These are phyloP conservation scores for Ondatra zibethicus DNA, from an alignment of 2,113 vertebrate genomes.

Conservation along the genomic window DNA sequence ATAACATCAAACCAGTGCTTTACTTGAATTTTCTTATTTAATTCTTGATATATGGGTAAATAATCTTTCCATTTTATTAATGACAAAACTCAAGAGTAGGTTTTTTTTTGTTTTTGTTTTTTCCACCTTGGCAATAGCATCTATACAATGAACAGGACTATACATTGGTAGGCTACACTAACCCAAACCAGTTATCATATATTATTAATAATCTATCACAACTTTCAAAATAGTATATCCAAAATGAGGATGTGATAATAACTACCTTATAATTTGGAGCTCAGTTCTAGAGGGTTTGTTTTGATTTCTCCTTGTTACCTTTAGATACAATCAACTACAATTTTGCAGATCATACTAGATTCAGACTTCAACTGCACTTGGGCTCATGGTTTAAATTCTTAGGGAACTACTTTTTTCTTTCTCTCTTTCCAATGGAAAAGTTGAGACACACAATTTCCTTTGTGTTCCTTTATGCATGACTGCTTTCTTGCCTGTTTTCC, in stretches of 20 bases:
- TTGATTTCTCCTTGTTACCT: not conserved
- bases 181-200: not conserved
- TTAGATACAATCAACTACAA: not conserved
- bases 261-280: not conserved
- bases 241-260: not conserved
- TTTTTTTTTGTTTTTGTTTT: not conserved
- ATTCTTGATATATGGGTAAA: not conserved
- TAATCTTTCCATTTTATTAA: not conserved
- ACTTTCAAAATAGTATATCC: not conserved
- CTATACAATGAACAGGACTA: not conserved
- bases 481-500: not conserved
- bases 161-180: not conserved
- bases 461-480: not conserved
- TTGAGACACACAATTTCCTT: not conserved
- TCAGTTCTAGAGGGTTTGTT: not conserved
- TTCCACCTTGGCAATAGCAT: not conserved
- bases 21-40: not conserved
- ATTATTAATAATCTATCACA: not conserved
- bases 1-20: not conserved
- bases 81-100: not conserved
- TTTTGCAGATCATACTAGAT: not conserved
- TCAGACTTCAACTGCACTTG: not conserved
- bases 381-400: not conserved
- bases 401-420: not conserved
- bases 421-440: not conserved